Percentiles rank a stretch among this genome's conserved stretches.
Conservation (phyloP, 53 echinoderm and acorn worm species). For the Holothuria scabra region DNA sequence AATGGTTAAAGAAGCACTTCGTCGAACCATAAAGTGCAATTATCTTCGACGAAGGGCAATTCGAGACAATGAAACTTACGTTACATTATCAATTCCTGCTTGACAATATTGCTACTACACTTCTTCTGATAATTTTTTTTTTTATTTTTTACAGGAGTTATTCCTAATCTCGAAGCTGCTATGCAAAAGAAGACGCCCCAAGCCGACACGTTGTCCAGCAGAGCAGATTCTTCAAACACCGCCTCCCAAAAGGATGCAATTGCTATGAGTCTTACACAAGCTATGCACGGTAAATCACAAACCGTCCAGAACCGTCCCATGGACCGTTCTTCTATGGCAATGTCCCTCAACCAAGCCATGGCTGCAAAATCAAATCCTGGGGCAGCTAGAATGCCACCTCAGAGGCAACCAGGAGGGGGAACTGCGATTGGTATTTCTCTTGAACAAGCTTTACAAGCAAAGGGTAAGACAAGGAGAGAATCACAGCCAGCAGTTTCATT, state of each 20-base stretch:
- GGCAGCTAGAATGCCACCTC: too few species aligned
- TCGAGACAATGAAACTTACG: too few species aligned
- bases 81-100: too few species aligned
- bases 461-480: background rate
- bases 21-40: too few species aligned
- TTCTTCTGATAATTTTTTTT: too few species aligned
- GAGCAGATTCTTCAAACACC: background rate
- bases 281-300: constrained; percentile 43
- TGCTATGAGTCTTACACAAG: constrained; percentile 47
- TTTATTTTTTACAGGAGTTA: constrained; percentile 1
- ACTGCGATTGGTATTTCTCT: constrained; percentile 41
- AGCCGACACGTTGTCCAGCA: background rate
- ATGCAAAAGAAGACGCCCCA: constrained; percentile 18
- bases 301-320: constrained; percentile 1
- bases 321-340: constrained; percentile 20
- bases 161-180: constrained; percentile 25
- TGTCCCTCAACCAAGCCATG: constrained; percentile 53
- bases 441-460: constrained; percentile 46
- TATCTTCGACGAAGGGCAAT: too few species aligned
- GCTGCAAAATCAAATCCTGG: constrained; percentile 34
- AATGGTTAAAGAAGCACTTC: too few species aligned
- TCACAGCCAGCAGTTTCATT: background rate
- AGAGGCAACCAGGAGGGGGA: background rate
- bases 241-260: background rate
- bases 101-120: too few species aligned